phyloP scores from a whole-genome alignment of 1,140 invertebrate species.

The Manduca sexta region DNA sequence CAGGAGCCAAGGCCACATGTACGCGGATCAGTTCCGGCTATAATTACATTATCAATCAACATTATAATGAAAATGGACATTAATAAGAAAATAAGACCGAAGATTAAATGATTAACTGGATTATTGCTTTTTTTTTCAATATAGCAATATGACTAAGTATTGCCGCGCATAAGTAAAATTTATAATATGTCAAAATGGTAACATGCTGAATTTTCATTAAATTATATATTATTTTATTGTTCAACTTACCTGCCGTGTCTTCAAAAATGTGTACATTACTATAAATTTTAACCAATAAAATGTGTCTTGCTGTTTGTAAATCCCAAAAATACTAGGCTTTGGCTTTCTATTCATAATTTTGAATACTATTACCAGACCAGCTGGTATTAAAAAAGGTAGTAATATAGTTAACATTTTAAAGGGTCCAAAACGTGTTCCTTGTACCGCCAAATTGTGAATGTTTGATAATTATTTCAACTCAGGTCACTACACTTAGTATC shows the following conservation, averaged over 20 bases:
- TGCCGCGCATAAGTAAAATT: too few species aligned
- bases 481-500: not conserved
- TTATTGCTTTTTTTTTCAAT: too few species aligned
- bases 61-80: too few species aligned
- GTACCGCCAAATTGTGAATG: not conserved
- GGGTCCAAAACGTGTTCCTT: not conserved
- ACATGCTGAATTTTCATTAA: too few species aligned
- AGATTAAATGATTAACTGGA: too few species aligned
- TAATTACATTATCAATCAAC: too few species aligned
- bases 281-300: slow-evolving; percentile 68
- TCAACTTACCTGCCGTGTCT: slow-evolving; percentile 45
- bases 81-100: too few species aligned
- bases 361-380: slow-evolving; percentile 38
- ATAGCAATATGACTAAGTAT: too few species aligned
- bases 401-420: slow-evolving; percentile 18
- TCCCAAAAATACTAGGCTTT: slow-evolving; percentile 65
- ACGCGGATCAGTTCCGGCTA: too few species aligned
- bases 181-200: too few species aligned
- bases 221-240: too few species aligned
- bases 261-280: slow-evolving; percentile 61
- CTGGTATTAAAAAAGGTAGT: slow-evolving; percentile 28
- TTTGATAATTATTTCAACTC: not conserved
- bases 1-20: too few species aligned
- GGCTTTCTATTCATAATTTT: slow-evolving; percentile 42
- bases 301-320: slow-evolving; percentile 70